Evolutionary conservation across 2,888 invertebrate species (phyloP).

Genomic region (Microctonus aethiopoides): DNA sequence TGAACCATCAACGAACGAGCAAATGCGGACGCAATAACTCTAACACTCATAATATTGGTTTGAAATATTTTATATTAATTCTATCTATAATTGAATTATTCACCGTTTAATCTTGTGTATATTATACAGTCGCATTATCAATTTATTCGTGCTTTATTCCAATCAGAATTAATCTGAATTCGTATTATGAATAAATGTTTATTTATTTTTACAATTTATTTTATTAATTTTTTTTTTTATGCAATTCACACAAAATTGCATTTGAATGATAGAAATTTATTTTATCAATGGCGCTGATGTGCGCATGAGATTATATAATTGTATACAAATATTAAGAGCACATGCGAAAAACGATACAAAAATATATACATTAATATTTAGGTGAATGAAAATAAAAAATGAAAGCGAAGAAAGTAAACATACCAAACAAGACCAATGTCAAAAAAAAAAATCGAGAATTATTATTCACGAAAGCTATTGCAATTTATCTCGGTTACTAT

Average conservation of each 20-base stretch:
- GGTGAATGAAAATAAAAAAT: neutral
- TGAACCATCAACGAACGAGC: slow-evolving; percentile 31
- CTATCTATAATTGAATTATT: neutral
- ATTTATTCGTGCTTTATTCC: neutral
- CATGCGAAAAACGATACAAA: neutral
- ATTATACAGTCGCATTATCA: neutral
- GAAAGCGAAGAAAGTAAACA: slow-evolving; percentile 23
- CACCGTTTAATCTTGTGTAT: slow-evolving; percentile 5
- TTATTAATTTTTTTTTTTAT: neutral
- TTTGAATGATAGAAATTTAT: neutral
- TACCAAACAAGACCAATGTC: neutral
- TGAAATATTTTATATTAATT: neutral
- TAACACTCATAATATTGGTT: slow-evolving; percentile 14
- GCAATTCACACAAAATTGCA: neutral
- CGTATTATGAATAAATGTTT: neutral
- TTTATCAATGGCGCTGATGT: slow-evolving; percentile 3
- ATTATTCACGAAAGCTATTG: neutral
- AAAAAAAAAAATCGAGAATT: neutral
- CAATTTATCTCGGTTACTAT: neutral
- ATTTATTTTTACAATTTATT: neutral
- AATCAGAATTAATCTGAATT: neutral
- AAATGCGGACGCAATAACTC: slow-evolving; percentile 25
- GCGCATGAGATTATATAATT: slow-evolving; percentile 3
- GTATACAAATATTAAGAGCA: slow-evolving; percentile 8
- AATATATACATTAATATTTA: neutral